phyloP scores from a whole-genome alignment of 2,797 vertebrate genomes.

The Natrix natrix region DNA sequence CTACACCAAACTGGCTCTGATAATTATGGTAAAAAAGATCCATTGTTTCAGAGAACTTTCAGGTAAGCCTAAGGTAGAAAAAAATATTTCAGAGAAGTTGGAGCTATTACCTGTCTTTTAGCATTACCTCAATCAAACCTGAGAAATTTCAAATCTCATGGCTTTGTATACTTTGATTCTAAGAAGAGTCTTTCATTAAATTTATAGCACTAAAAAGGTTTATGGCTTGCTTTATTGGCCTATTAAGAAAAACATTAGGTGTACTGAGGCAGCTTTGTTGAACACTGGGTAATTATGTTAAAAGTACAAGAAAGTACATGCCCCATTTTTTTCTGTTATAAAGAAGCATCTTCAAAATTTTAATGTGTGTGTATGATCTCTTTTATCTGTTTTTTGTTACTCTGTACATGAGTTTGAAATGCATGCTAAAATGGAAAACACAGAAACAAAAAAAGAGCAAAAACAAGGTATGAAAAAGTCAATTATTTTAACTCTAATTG shows the following conservation, averaged over 20 bases:
- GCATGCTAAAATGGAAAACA: background rate
- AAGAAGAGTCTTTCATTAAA: conserved; percentile 36
- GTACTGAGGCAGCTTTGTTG: background rate
- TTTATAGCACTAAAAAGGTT: conserved; percentile 17
- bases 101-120: background rate
- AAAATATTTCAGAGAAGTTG: background rate
- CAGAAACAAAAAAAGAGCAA: background rate
- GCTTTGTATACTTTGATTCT: conserved; percentile 20
- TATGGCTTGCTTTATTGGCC: conserved; percentile 12
- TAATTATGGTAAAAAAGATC: background rate
- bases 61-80: background rate
- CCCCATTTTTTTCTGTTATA: background rate
- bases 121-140: conserved; percentile 8
- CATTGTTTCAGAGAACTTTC: background rate
- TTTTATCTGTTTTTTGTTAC: background rate
- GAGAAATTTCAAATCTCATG: conserved; percentile 3
- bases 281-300: conserved; percentile 9
- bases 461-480: background rate
- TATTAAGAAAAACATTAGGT: conserved; percentile 4
- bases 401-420: background rate
- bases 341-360: background rate
- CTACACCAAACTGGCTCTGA: background rate
- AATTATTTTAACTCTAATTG: background rate
- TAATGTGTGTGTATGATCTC: background rate
- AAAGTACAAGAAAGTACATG: background rate